These are phyloP conservation scores for Heliothis virescens DNA, from an alignment of 1,140 invertebrate species.

Conservation along the genomic window DNA sequence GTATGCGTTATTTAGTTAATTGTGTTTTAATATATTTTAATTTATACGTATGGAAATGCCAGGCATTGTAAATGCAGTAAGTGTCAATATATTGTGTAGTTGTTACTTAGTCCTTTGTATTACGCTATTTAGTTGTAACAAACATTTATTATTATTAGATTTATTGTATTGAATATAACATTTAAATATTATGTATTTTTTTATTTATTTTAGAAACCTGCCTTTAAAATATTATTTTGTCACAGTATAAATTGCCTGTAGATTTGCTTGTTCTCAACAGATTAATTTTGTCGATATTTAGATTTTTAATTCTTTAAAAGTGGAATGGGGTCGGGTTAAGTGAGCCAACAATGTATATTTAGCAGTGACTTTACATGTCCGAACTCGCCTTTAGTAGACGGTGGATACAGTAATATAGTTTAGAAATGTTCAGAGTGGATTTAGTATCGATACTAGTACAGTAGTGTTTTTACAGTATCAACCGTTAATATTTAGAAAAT, in stretches of 20 bases:
- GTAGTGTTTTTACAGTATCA: too few relatives aligned
- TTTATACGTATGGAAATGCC: slow-evolving; percentile 10
- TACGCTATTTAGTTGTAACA: slow-evolving; percentile 48
- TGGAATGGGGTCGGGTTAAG: too few relatives aligned
- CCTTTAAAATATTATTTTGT: too few relatives aligned
- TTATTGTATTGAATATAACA: slow-evolving; percentile 47
- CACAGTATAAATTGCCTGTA: not conserved
- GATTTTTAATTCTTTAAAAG: too few relatives aligned
- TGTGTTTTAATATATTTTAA: slow-evolving; percentile 10
- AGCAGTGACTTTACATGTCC: too few relatives aligned
- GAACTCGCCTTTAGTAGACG: too few relatives aligned
- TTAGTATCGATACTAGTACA: too few relatives aligned
- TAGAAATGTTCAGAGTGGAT: too few relatives aligned
- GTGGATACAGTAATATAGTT: too few relatives aligned
- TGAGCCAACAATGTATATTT: too few relatives aligned
- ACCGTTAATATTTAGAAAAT: too few relatives aligned
- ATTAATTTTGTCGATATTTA: too few relatives aligned
- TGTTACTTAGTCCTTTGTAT: slow-evolving; percentile 47
- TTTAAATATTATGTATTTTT: slow-evolving; percentile 22
- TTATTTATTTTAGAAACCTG: not conserved
- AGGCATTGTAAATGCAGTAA: slow-evolving; percentile 24
- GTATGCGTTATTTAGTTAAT: not conserved
- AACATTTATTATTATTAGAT: slow-evolving; percentile 47
- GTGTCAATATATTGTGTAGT: slow-evolving; percentile 46
- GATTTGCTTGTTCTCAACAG: not conserved